Conservation (phyloP, 2,797 vertebrate species). For the Hemitrygon akajei region DNA sequence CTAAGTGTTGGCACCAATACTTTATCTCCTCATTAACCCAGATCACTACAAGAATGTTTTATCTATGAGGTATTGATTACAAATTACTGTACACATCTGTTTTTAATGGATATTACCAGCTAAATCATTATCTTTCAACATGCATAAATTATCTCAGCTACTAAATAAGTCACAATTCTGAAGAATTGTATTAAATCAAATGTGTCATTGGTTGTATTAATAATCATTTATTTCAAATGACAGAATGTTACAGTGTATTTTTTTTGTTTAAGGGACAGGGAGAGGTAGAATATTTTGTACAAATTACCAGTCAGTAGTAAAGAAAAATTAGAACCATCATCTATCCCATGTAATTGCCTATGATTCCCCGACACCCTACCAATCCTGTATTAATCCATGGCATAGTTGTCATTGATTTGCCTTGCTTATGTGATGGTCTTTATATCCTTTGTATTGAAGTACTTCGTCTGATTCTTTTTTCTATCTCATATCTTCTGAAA, state of each 20-base stretch:
- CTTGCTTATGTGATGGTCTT: not conserved
- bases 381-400: not conserved
- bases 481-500: not conserved
- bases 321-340: not conserved
- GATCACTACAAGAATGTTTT: conserved; percentile 34
- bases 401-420: not conserved
- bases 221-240: conserved; percentile 18
- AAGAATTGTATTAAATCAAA: conserved; percentile 24
- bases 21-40: conserved; percentile 34
- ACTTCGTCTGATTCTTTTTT: not conserved
- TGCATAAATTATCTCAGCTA: conserved; percentile 27
- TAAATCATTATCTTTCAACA: conserved; percentile 28
- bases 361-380: not conserved
- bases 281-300: not conserved
- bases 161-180: conserved; percentile 35
- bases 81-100: conserved; percentile 34
- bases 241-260: conserved; percentile 7
- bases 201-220: not conserved
- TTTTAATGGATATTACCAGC: conserved; percentile 35
- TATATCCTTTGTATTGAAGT: not conserved
- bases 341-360: not conserved
- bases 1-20: conserved; percentile 18
- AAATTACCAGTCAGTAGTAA: not conserved
- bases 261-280: not conserved
- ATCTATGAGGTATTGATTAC: conserved; percentile 34